These are phyloP conservation scores for Drosophila melanosoma DNA, from an alignment of 2,888 invertebrate genomes.

Conservation along the genomic window DNA sequence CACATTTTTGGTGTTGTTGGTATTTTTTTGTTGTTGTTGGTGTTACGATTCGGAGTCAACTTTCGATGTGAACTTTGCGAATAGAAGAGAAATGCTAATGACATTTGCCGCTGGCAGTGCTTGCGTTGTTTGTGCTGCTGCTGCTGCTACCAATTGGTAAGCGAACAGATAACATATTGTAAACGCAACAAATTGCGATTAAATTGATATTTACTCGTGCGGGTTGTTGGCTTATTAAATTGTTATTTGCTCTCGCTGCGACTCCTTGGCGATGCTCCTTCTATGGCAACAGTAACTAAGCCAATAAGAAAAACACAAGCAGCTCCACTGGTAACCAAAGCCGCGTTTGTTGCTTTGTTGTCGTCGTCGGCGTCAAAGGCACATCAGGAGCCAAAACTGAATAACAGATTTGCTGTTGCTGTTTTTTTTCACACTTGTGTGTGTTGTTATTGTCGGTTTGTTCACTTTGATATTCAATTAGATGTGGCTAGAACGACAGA, in stretches of 20 bases:
- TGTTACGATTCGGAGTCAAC: constrained; percentile 6
- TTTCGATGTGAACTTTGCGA: constrained; percentile 27
- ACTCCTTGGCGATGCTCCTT: constrained; percentile 2
- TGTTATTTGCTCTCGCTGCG: constrained; percentile 12
- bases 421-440: constrained; percentile 1
- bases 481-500: constrained; percentile 10
- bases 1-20: constrained; percentile 7
- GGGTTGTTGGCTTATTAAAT: constrained; percentile 37
- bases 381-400: constrained; percentile 22
- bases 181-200: constrained; percentile 25
- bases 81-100: constrained; percentile 30
- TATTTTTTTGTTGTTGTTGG: constrained; percentile 2
- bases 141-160: constrained; percentile 18
- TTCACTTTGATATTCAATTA: constrained; percentile 34
- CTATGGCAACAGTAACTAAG: constrained; percentile 19
- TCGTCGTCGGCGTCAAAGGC: constrained; percentile 38
- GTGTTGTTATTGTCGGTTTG: constrained; percentile 10
- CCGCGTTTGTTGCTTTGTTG: constrained; percentile 40
- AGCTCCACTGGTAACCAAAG: constrained; percentile 11
- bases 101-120: background rate
- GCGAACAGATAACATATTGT: constrained; percentile 18
- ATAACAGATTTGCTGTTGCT: constrained; percentile 1
- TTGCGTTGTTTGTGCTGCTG: background rate
- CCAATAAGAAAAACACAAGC: background rate
- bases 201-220: constrained; percentile 53